Base-by-base conservation (phyloP, 2,113 vertebrate genomes). In the Mixornis gularis region DNA sequence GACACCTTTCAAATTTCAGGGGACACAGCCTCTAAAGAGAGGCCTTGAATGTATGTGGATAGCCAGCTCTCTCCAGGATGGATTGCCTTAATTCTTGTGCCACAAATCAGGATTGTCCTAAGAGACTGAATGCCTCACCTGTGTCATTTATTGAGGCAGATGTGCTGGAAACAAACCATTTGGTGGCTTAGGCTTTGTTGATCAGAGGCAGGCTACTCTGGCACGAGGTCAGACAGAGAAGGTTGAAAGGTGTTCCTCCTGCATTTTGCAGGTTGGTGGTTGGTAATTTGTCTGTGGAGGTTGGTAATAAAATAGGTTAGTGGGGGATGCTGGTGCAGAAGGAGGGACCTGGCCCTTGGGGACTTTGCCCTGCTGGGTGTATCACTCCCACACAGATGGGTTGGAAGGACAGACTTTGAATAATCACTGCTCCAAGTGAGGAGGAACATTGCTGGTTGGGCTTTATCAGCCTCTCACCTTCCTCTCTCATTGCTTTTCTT, bases 301-400 rank as follows among this genome's bases (percentile, higher is more conserved):
- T 41, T 70, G 30, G n/a, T 43, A n/a, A 52, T 56, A 62, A 87
- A 79, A 56, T 12, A 43, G 9, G 11, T 65, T 21, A 21, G 21
- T 44, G 60, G 38, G 60, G 18, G 25, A 25, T 64, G 27, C 21
- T 82, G 79, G 21, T 68, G 55, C 27, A 43, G 36, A 29, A 41
- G 5, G 6, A 38, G 5, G 20, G 38, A 16, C 10, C 8, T 55
- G 46, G 43, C 8, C 14, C 15, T 13, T 2, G 3, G 38, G 29
- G 32, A 15, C 36, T 71, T 32, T 7, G 21, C 49, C n/a, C 53
- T 70, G 7, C n/a, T 76, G 74, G 32, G 19, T 21, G 65, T 52
- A 71, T 84, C 26, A 11, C 17, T 84, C 52, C 52, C 1, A 1
- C 3, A 6, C 1, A 3, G 49, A 12, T 0, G 0, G 21, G 6